Percentiles rank a stretch among this genome's conserved stretches.
phyloP scores from a whole-genome alignment of 1,140 invertebrate genomes.

The Paraescarpia echinospica region DNA sequence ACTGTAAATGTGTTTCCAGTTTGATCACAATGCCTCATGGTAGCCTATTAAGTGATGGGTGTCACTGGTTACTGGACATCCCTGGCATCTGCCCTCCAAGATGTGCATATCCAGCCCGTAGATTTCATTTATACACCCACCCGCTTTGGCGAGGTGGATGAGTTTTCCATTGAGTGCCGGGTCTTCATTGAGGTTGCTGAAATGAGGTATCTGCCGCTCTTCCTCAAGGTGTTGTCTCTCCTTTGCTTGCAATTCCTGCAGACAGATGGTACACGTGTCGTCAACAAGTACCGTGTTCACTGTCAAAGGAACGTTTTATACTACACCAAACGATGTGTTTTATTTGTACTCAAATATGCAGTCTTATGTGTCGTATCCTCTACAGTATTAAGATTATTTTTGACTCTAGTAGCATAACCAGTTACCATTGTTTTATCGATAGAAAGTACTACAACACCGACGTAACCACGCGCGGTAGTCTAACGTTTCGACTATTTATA shows the following conservation, averaged over 20 bases:
- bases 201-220: slow-evolving; percentile 26
- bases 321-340: neutral
- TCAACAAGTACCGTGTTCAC: neutral
- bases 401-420: no score
- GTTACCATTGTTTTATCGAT: no score
- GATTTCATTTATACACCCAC: neutral
- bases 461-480: neutral
- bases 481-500: neutral
- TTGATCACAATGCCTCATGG: neutral
- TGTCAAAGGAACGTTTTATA: neutral
- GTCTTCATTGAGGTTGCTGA: slow-evolving; percentile 32
- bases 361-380: neutral
- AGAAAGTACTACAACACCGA: neutral
- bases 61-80: neutral
- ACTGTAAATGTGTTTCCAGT: neutral
- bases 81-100: neutral
- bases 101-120: no score
- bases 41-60: neutral
- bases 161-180: slow-evolving; percentile 31
- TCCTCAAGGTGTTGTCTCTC: slow-evolving; percentile 26
- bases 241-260: slow-evolving; percentile 25
- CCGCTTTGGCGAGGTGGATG: slow-evolving; percentile 14
- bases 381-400: neutral
- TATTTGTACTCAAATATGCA: neutral
- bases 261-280: neutral